Percentiles rank a stretch among this genome's conserved stretches.
Conservation (phyloP, 1,140 invertebrate species). For the Drosophila burlai region DNA sequence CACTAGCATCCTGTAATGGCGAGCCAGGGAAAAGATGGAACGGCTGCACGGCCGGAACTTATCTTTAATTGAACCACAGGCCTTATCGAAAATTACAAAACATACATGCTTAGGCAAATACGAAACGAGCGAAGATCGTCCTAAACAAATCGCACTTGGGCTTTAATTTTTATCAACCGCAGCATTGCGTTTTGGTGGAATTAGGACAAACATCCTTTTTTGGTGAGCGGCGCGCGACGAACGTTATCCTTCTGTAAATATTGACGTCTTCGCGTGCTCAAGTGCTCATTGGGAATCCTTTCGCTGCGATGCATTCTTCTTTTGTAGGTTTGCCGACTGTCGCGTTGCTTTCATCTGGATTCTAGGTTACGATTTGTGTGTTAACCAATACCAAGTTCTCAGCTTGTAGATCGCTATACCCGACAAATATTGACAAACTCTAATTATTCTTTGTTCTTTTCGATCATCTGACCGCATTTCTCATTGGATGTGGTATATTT, state of each 20-base stretch:
- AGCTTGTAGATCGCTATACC: slow-evolving; percentile 24
- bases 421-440: slow-evolving; percentile 66
- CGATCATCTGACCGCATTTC: slow-evolving; percentile 26
- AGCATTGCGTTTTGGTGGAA: slow-evolving; percentile 59
- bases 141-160: slow-evolving; percentile 69
- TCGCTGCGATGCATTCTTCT: slow-evolving; percentile 32
- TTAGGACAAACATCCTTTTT: slow-evolving; percentile 78
- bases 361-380: slow-evolving; percentile 60
- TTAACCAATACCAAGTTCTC: slow-evolving; percentile 54
- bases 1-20: slow-evolving; percentile 64
- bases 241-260: slow-evolving; percentile 77
- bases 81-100: slow-evolving; percentile 74
- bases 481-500: not conserved
- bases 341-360: slow-evolving; percentile 66
- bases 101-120: slow-evolving; percentile 20
- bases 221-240: slow-evolving; percentile 38
- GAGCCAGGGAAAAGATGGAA: slow-evolving; percentile 30
- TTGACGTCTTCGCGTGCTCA: slow-evolving; percentile 70
- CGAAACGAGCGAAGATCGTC: slow-evolving; percentile 27
- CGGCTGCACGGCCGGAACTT: slow-evolving; percentile 54
- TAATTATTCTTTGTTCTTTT: slow-evolving; percentile 53
- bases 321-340: slow-evolving; percentile 21
- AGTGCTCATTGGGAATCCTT: slow-evolving; percentile 72
- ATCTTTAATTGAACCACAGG: slow-evolving; percentile 68
- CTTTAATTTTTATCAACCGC: slow-evolving; percentile 69